A percentile compares a stretch with the other conserved stretches of the same genome.
Conservation (phyloP, 1,140 invertebrate genomes). For the Zaprionus capensis region DNA sequence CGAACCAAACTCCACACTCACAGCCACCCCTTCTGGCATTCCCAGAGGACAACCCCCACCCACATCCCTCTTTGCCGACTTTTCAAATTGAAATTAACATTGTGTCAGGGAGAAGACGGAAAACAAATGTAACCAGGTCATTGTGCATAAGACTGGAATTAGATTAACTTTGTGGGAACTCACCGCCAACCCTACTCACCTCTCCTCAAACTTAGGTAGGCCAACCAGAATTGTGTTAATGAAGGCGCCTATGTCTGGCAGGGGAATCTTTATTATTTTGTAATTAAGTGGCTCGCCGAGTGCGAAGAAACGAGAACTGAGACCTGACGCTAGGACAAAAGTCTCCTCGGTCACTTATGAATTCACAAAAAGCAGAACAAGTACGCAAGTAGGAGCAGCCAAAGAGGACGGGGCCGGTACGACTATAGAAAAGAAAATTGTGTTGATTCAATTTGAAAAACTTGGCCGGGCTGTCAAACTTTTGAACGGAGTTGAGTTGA, state of each 20-base stretch:
- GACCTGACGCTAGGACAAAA: constrained; percentile 33
- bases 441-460: constrained; percentile 79
- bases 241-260: constrained; percentile 62
- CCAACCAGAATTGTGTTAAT: constrained; percentile 71
- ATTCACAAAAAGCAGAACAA: constrained; percentile 43
- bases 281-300: constrained; percentile 78
- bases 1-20: constrained; percentile 21
- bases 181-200: not conserved
- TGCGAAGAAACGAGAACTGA: constrained; percentile 42
- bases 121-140: constrained; percentile 73
- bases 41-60: not conserved
- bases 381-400: not conserved
- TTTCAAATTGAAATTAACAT: constrained; percentile 76
- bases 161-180: constrained; percentile 49
- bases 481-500: constrained; percentile 42
- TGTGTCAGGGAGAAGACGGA: constrained; percentile 23
- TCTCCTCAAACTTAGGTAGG: not conserved
- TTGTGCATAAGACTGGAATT: constrained; percentile 66
- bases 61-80: constrained; percentile 24
- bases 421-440: constrained; percentile 67
- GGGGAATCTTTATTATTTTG: constrained; percentile 79
- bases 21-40: not conserved
- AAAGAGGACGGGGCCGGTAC: constrained; percentile 20
- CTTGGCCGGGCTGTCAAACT: constrained; percentile 45
- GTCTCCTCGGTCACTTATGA: constrained; percentile 56